Base-by-base conservation (phyloP, 2,797 vertebrate genomes). In the Pangasius djambal region DNA sequence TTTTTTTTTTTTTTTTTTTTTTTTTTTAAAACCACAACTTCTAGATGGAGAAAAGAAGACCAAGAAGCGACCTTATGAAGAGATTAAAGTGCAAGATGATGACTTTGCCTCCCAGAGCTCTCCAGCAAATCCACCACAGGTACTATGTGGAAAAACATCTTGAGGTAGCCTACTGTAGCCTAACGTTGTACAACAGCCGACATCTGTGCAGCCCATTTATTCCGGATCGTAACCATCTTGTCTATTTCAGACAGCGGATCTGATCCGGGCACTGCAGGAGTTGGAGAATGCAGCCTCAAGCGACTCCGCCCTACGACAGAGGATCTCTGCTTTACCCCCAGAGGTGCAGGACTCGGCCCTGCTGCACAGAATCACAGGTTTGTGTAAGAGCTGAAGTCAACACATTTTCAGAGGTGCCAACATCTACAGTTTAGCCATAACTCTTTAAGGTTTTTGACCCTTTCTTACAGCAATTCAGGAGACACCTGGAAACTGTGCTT, bases 201-300 rank as follows among this genome's bases (percentile, higher is more conserved):
- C 15, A 0, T 25, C 28, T 22, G 13, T 25, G 72, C 31, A 6
- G 15, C 18, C 57, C 20, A 3, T 6, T 61, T 40, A 61, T 82
- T 40, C 9, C 28, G 5, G 67, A 44, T 55, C 7, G 7, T 18
- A 31, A 40, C 4, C 20, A 5, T 83, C 50, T 28, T 63, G 20
- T 89, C 61, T 79, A 1, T 74, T 50, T 92, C 94, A 99, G 99
- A 98, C 98, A 59, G 95, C 97, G 88, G 98, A 99, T 95, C 96
- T 99, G 93, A 98, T 99, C 95, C 97, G 97, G 95, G 97, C 98
- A 83, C 96, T 99, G 91, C 98, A 99, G 96, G 99, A 99, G 95
- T 96, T 99, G 92, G 98, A 99, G 94, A 99, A 99, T 13, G 98
- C 98, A 87, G 98, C 99, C 72, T 98, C 98, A 57, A 96, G 97